Evolutionary conservation across 2,113 vertebrate genomes (phyloP).

Genomic region (Odontophorus gujanensis): DNA sequence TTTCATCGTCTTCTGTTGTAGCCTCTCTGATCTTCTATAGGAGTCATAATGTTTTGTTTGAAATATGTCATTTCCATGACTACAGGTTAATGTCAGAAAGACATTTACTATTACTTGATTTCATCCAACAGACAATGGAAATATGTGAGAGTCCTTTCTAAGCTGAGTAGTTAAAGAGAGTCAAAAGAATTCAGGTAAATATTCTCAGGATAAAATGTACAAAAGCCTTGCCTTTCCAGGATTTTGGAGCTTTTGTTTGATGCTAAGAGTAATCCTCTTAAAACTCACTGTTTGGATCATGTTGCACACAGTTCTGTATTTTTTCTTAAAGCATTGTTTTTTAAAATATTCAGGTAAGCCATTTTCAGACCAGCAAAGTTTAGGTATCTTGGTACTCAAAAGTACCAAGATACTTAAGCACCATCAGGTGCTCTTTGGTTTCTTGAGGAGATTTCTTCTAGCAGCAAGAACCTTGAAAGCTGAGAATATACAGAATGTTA

Average conservation of each 20-base stretch:
- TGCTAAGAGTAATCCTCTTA: neutral
- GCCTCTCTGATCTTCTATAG: neutral
- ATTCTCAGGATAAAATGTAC: neutral
- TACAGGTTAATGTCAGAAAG: neutral
- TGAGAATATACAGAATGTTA: neutral
- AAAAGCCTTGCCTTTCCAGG: neutral
- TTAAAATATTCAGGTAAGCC: neutral
- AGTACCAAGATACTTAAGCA: neutral
- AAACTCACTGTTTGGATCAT: neutral
- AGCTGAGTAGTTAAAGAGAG: neutral
- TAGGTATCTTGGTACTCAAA: neutral
- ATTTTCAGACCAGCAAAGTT: neutral
- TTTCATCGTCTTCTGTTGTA: neutral
- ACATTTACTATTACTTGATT: neutral
- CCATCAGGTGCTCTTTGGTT: neutral
- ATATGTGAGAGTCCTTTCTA: neutral
- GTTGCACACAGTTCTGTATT: neutral
- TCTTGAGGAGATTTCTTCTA: neutral
- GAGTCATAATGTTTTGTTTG: constrained; percentile 19
- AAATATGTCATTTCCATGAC: constrained; percentile 7
- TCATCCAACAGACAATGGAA: neutral
- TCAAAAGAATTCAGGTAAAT: constrained; percentile 2
- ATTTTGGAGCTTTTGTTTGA: neutral
- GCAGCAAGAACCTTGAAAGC: neutral
- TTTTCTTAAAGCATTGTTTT: neutral